Base-by-base conservation (phyloP, 2,888 invertebrate genomes). In the Physocephala rufipes region DNA sequence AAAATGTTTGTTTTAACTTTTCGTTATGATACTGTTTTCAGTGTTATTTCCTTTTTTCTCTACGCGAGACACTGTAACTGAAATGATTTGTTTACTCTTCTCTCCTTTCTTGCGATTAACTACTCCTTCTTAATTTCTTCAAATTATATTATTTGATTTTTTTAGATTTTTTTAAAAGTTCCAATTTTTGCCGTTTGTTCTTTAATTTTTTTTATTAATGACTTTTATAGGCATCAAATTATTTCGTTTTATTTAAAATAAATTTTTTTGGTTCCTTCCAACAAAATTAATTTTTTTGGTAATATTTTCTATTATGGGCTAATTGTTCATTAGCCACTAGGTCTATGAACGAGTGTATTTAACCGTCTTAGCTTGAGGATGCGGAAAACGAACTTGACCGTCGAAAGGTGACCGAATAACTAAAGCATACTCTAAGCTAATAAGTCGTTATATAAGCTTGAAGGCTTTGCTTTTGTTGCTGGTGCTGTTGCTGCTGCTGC, bases 331-430 rank as follows among this genome's bases (percentile, higher is more conserved):
- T 9, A 36, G 9, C 36, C 36, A 36, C 9, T 36, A 7, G 36
- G 36, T 36, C 36, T 36, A 36, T 36, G 36, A 36, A 9, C 9
- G 36, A 36, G 36, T 9, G 36, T 36, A 9, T 36, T 4, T 70
- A 53, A 67, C 51, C 30, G 61, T 66, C 58, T 72, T 71, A 69
- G 65, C 71, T 67, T 75, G 74, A 72, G 74, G 75, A 74, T 71
- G 75, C 78, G 79, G 76, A 77, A 79, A 78, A 81, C 84, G 85
- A 82, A 83, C 84, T 85, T 85, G 85, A 84, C 85, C 84, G 84
- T 84, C 81, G 83, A 81, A 83, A 82, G 84, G 82, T 84, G 83
- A 85, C 84, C 84, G 84, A 83, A 80, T 85, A 85, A 85, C 84
- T 85, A 84, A 85, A 82, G 80, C 79, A 82, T 82, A 80, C 81